Base-by-base conservation (phyloP, 1,140 invertebrate species). In the Druon quercuslanigerum region DNA sequence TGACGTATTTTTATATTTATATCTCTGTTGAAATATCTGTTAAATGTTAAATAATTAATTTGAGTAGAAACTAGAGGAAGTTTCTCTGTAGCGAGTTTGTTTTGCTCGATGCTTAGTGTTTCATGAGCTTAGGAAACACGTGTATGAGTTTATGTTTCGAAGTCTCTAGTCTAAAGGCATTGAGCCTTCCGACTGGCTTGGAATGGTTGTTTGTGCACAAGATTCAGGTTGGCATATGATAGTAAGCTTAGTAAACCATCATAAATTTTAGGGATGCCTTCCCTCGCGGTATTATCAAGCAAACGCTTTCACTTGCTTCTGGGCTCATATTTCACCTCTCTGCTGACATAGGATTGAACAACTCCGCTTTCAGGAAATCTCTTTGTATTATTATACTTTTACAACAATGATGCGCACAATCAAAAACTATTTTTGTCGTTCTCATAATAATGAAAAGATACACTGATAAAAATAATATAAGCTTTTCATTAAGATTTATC, bases 171-270 rank as follows among this genome's bases (percentile, higher is more conserved):
- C 60, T 66, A 14, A 16, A 25, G 25, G 25, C 60, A 40, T 66
- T 66, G 33, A 66, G 60, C 25, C 60, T 66, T 20, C n/a, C 20
- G 25, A 40, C 33, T 40, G 33, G 25, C 33, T 66, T 40, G 57
- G 2, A 66, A 66, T 40, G 17, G 57, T 71, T 83, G 80, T 85
- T 85, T 86, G 79, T 78, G 57, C 46, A 72, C 56, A 74, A 86
- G 79, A 85, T 84, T 84, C 74, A 25, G 73, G 74, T 71, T 78
- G 76, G 84, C 81, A 75, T 74, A 83, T 82, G 83, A 84, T 84
- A 86, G 77, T 81, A 82, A 83, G 84, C 85, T 87, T 85, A 85
- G 83, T 72, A 76, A 87, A 86, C 85, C 82, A 77, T 81, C 85
- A 82, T 87, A 87, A 87, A 87, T 87, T 83, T 76, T 76, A 60